Base-by-base conservation (phyloP, 2,888 invertebrate genomes). In the Scaptomyza polygonia region DNA sequence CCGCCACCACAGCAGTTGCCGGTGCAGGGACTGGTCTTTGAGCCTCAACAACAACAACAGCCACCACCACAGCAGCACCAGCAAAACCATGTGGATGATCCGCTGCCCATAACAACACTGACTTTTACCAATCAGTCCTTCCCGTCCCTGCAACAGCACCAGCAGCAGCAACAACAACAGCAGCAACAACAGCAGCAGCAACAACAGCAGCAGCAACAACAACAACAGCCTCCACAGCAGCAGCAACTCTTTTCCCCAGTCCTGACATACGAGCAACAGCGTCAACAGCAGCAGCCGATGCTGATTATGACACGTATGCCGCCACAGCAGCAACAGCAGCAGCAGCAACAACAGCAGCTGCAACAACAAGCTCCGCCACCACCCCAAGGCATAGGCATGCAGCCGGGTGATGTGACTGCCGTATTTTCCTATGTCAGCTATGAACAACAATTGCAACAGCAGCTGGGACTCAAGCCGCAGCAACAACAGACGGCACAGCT, bases 111-210 rank as follows among this genome's bases (percentile, higher is more conserved):
- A 88, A 96, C 96, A 25, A 94, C 95, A 29, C 96, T 96, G 92
- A 97, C 96, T 44, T 97, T 96, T 91, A 97, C 96, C 57, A 97
- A 97, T 92, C 96, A 96, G 90, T 95, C 94, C 89, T 97, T 95
- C 90, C 93, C 94, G 67, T 92, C 92, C 64, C 89, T 90, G 54
- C 86, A 83, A 51, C 86, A 77, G 39, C 81, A 79, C 5, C 78
- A 77, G 11, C 72, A 74, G 6, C 76, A 73, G 27, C 78, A 80
- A 6, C 63, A 64, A 6, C 78, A 69, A 6, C 66, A 68, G n/a
- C 81, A 66, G 14, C 70, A 39, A 6, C 67, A 56, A 9, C 79
- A 77, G 5, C 62, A 18, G 8, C 72, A 44, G 7, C 21, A 21
- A 2, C 21, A 54, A 6, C 83, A 72, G 29, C 87, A 79, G 40